Evolutionary conservation across 2,113 vertebrate genomes (phyloP).

Genomic region (Hemibagrus wyckioides): DNA sequence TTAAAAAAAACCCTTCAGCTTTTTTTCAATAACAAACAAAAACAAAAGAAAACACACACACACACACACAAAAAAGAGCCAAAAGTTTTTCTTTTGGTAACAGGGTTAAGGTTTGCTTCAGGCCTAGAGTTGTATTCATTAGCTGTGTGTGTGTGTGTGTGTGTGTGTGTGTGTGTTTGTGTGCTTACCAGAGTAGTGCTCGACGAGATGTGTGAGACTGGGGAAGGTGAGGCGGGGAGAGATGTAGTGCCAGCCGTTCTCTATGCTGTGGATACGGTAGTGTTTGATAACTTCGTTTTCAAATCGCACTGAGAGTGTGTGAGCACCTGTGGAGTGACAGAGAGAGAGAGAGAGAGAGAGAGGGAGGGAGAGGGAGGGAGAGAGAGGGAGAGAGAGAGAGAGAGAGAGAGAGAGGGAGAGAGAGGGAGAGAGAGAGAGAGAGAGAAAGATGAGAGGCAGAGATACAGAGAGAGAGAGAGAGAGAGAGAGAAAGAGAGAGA

Average conservation of each 20-base stretch:
- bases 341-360: conserved; percentile 62
- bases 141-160: background rate
- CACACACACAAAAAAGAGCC: background rate
- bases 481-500: conserved; percentile 62
- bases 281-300: conserved; percentile 67
- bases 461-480: background rate
- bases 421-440: conserved; percentile 61
- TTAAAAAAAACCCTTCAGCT: background rate
- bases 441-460: conserved; percentile 14
- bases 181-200: conserved; percentile 75
- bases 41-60: too few relatives aligned
- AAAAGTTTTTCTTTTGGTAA: background rate
- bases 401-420: background rate
- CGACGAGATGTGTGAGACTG: conserved; percentile 72
- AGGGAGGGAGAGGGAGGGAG: background rate
- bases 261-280: conserved; percentile 74
- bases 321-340: conserved; percentile 63
- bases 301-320: conserved; percentile 67
- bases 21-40: background rate
- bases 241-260: conserved; percentile 80
- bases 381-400: background rate
- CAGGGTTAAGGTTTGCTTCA: background rate
- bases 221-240: conserved; percentile 76
- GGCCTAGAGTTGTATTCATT: background rate
- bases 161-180: background rate